Conservation (phyloP, 2,113 vertebrate genomes). For the Hiodon alosoides region DNA sequence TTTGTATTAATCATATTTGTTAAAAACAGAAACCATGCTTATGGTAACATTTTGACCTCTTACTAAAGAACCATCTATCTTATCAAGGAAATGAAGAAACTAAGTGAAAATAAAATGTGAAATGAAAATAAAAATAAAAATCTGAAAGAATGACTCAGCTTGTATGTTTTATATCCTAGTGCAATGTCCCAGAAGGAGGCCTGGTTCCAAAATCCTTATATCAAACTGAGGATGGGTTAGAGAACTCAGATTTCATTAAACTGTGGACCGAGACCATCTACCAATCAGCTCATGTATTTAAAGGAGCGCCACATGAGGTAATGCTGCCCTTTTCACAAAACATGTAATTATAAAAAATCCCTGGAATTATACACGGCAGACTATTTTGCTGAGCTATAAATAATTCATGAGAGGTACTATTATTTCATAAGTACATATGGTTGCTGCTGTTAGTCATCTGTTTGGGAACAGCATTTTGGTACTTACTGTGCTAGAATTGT, state of each 20-base stretch:
- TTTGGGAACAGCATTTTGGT: too few species aligned
- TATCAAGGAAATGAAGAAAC: too few species aligned
- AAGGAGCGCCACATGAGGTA: constrained; percentile 72
- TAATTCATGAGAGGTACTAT: too few species aligned
- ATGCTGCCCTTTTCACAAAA: neutral
- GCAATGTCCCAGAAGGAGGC: constrained; percentile 72
- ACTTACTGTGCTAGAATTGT: too few species aligned
- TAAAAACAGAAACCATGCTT: neutral
- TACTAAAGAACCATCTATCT: too few species aligned
- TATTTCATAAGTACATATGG: neutral
- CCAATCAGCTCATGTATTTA: constrained; percentile 65
- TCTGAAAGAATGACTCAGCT: neutral
- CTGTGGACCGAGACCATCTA: constrained; percentile 77
- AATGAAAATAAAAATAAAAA: too few species aligned
- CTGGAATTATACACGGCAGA: neutral
- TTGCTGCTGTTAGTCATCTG: neutral
- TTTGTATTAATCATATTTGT: constrained; percentile 8
- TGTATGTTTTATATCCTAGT: constrained; percentile 48
- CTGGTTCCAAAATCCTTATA: constrained; percentile 75
- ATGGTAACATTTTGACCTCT: neutral
- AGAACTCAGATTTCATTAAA: constrained; percentile 61
- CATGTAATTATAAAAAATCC: neutral
- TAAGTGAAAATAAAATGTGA: too few species aligned
- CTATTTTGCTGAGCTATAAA: neutral
- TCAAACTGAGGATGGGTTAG: constrained; percentile 61